phyloP scores from a whole-genome alignment of 2,888 invertebrate species.

The Hyposoter dolosus region DNA sequence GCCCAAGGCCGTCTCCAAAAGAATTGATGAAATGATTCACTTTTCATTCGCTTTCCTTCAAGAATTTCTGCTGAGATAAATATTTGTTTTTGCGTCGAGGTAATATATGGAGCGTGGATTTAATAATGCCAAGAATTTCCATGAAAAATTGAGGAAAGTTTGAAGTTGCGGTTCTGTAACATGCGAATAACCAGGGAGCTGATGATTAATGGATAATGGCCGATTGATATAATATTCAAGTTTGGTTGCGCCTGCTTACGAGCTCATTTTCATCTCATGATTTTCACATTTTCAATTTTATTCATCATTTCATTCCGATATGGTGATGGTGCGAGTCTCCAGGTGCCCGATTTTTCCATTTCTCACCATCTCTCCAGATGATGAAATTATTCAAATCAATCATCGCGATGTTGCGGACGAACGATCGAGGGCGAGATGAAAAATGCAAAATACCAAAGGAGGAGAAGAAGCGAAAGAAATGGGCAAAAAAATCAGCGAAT shows the following conservation, averaged over 20 bases:
- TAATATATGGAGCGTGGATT: background rate
- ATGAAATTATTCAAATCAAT: conserved; percentile 60
- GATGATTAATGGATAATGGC: background rate
- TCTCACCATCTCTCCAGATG: conserved; percentile 17
- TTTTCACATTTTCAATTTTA: conserved; percentile 13
- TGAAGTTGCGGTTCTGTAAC: background rate
- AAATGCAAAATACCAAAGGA: conserved; percentile 36
- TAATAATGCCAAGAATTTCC: background rate
- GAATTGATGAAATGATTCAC: background rate
- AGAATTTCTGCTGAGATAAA: background rate
- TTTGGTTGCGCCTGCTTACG: background rate
- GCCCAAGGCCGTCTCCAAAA: background rate
- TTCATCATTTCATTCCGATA: conserved; percentile 10
- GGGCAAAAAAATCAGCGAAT: conserved; percentile 21
- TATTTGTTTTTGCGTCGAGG: background rate
- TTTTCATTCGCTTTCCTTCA: background rate
- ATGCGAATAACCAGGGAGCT: background rate
- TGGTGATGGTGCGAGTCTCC: conserved; percentile 3
- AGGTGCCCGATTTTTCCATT: conserved; percentile 9
- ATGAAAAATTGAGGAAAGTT: background rate
- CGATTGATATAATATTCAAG: conserved; percentile 1
- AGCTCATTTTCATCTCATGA: conserved; percentile 5
- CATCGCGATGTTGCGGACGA: conserved; percentile 51
- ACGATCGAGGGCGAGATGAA: conserved; percentile 28
- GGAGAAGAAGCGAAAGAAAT: conserved; percentile 29